phyloP scores from a whole-genome alignment of 2,888 invertebrate species.

The Chrysotoxum bicinctum region DNA sequence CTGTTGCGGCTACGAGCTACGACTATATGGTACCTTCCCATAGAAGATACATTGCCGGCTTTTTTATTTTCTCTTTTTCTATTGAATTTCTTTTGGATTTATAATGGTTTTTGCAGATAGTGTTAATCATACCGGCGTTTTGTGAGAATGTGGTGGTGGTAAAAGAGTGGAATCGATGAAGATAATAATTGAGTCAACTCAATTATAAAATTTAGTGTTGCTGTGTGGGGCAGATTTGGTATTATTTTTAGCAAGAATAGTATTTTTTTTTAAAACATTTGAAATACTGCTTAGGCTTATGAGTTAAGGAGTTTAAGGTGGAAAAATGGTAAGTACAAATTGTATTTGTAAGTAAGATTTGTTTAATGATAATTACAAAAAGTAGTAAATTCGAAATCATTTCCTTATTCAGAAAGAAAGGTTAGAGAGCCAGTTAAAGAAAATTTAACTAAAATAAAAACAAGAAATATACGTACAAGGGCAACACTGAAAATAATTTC shows the following conservation, averaged over 20 bases:
- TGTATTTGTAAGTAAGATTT: too few relatives aligned
- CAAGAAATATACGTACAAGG: too few relatives aligned
- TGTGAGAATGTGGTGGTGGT: conserved; percentile 52
- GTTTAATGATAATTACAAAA: too few relatives aligned
- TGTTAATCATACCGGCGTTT: conserved; percentile 61
- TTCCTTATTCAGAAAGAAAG: too few relatives aligned
- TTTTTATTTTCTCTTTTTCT: conserved; percentile 43
- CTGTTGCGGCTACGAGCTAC: background rate
- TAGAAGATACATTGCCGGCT: conserved; percentile 39
- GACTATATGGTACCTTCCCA: too few relatives aligned
- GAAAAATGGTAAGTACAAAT: too few relatives aligned
- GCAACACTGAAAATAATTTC: too few relatives aligned
- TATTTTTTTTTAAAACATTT: background rate
- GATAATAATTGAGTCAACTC: conserved; percentile 46
- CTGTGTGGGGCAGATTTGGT: conserved; percentile 36
- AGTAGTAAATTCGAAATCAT: too few relatives aligned
- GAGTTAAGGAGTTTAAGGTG: too few relatives aligned
- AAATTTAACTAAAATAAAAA: too few relatives aligned
- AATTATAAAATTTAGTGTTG: conserved; percentile 42
- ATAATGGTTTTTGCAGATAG: conserved; percentile 24
- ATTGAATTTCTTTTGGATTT: conserved; percentile 40
- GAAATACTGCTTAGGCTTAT: too few relatives aligned
- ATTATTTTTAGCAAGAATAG: conserved; percentile 12
- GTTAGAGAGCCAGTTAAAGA: too few relatives aligned
- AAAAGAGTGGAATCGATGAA: conserved; percentile 10